These are phyloP conservation scores for Zaprionus obscuricornis DNA, from an alignment of 2,888 invertebrate genomes.

Conservation along the genomic window DNA sequence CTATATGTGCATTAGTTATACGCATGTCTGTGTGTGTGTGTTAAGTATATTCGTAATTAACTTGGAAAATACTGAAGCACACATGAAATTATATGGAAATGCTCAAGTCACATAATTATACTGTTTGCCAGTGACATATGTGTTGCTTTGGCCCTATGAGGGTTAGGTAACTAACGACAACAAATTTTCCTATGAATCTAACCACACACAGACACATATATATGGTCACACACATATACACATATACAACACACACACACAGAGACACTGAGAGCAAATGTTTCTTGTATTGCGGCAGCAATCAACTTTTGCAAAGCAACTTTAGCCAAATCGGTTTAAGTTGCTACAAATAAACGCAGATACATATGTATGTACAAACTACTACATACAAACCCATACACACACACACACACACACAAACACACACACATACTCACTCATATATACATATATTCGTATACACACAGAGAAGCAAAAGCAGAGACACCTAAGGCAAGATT, in stretches of 20 bases:
- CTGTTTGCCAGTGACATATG: conserved; percentile 33
- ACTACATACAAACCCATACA: conserved; percentile 1
- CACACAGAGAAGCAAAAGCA: neutral
- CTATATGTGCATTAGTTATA: too few relatives aligned
- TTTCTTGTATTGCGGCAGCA: conserved; percentile 10
- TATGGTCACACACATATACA: conserved; percentile 2
- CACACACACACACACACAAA: conserved; percentile 7
- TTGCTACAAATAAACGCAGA: conserved; percentile 13
- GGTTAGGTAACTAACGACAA: conserved; percentile 14
- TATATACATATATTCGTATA: neutral
- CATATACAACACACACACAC: too few relatives aligned
- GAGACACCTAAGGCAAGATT: conserved; percentile 69
- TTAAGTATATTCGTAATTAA: conserved; percentile 47
- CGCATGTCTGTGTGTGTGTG: too few relatives aligned
- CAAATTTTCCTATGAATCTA: conserved; percentile 19
- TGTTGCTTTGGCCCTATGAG: neutral
- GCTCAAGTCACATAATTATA: conserved; percentile 40
- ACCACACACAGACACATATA: too few relatives aligned
- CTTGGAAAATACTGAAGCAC: conserved; percentile 5
- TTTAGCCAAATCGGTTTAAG: conserved; percentile 57
- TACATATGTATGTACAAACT: conserved; percentile 2
- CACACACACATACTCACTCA: conserved; percentile 1
- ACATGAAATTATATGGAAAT: conserved; percentile 47
- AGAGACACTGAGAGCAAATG: neutral
- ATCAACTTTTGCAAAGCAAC: conserved; percentile 23